Conservation (phyloP, 2,797 vertebrate genomes). For the Cheirogaleus major region DNA sequence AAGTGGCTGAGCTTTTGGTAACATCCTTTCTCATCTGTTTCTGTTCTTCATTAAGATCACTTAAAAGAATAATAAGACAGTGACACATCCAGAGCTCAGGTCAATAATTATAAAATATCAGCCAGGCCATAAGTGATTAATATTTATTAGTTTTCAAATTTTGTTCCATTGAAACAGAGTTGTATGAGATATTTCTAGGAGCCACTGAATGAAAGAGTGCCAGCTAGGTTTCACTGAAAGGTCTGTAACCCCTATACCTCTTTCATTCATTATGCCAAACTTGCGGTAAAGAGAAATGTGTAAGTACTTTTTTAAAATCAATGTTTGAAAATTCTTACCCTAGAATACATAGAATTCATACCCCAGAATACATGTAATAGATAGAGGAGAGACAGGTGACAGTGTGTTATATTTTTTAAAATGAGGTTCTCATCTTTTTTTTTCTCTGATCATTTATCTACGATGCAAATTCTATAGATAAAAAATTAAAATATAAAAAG, state of each 20-base stretch:
- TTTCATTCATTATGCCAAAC: not conserved
- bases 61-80: not conserved
- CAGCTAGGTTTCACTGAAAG: not conserved
- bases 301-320: not conserved
- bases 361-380: not conserved
- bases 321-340: not conserved
- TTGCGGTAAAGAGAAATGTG: not conserved
- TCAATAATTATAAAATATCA: constrained; percentile 13
- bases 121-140: not conserved
- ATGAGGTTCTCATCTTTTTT: not conserved
- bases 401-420: constrained; percentile 20
- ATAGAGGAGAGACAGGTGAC: not conserved
- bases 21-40: not conserved
- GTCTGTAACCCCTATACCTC: not conserved
- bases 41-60: not conserved
- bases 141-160: constrained; percentile 10
- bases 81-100: not conserved
- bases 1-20: too few species aligned
- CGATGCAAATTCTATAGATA: not conserved
- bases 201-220: not conserved
- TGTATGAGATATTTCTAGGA: not conserved
- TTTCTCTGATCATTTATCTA: not conserved
- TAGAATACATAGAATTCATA: not conserved
- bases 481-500: constrained; percentile 13
- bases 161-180: not conserved